These are phyloP conservation scores for Globodera ellingtonae DNA, from an alignment of 1,140 invertebrate species.

Conservation along the genomic window DNA sequence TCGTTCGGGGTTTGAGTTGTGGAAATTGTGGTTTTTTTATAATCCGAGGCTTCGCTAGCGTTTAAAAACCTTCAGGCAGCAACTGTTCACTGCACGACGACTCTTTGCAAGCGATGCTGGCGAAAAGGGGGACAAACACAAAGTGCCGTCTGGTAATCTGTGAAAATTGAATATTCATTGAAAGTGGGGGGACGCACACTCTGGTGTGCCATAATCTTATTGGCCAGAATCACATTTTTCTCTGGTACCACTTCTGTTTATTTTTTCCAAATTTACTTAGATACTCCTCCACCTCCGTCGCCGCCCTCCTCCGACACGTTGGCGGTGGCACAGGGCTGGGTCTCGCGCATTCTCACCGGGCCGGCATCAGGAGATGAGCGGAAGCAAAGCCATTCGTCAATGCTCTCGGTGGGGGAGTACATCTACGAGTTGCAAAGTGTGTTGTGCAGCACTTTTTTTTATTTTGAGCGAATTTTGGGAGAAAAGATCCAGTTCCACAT, in stretches of 20 bases:
- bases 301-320: background rate
- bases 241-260: no score
- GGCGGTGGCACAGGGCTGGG: constrained; percentile 36
- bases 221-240: no score
- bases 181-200: no score
- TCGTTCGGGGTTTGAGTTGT: no score
- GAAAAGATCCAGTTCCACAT: no score
- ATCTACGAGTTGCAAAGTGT: constrained; percentile 63
- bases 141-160: no score
- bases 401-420: constrained; percentile 53
- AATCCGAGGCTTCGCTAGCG: no score
- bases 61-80: background rate
- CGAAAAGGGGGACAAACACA: background rate
- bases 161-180: no score
- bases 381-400: constrained; percentile 62
- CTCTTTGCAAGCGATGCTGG: background rate
- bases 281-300: no score
- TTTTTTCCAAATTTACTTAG: no score
- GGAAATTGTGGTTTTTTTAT: no score
- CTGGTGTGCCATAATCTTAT: no score
- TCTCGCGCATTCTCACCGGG: constrained; percentile 49
- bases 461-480: constrained; percentile 7
- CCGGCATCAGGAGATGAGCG: constrained; percentile 51
- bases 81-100: background rate
- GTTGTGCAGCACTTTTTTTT: background rate